These are phyloP conservation scores for Silvanus unidentatus DNA, from an alignment of 2,888 invertebrate species.

Conservation along the genomic window DNA sequence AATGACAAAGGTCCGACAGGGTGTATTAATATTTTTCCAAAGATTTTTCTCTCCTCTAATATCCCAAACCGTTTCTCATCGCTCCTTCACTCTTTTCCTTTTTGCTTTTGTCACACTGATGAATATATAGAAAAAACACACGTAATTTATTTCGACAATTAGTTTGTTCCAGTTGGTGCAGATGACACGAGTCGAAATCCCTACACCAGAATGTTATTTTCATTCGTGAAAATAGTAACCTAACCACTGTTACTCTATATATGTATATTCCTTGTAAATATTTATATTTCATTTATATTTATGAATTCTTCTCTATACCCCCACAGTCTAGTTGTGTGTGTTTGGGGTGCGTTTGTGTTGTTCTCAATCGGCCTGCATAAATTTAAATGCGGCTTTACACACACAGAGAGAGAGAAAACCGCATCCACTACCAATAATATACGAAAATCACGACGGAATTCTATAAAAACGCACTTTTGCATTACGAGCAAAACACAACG, in stretches of 20 bases:
- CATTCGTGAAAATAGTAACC: no score
- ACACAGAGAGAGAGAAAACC: no score
- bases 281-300: slow-evolving; percentile 1
- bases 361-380: not conserved
- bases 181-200: not conserved
- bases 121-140: not conserved
- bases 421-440: no score
- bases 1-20: slow-evolving; percentile 18
- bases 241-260: no score
- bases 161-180: slow-evolving; percentile 4
- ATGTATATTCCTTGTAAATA: slow-evolving; percentile 8
- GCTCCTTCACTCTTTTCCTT: not conserved
- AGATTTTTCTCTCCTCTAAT: slow-evolving; percentile 11
- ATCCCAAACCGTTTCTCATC: slow-evolving; percentile 6
- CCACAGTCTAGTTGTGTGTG: no score
- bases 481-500: not conserved
- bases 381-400: not conserved
- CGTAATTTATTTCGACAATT: not conserved
- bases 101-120: slow-evolving; percentile 15
- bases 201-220: not conserved
- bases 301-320: slow-evolving; percentile 1
- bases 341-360: no score
- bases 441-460: no score
- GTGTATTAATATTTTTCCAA: slow-evolving; percentile 16
- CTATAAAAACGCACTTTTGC: no score